These are phyloP conservation scores for Champsocephalus esox DNA, from an alignment of 2,797 vertebrate genomes.

Conservation along the genomic window DNA sequence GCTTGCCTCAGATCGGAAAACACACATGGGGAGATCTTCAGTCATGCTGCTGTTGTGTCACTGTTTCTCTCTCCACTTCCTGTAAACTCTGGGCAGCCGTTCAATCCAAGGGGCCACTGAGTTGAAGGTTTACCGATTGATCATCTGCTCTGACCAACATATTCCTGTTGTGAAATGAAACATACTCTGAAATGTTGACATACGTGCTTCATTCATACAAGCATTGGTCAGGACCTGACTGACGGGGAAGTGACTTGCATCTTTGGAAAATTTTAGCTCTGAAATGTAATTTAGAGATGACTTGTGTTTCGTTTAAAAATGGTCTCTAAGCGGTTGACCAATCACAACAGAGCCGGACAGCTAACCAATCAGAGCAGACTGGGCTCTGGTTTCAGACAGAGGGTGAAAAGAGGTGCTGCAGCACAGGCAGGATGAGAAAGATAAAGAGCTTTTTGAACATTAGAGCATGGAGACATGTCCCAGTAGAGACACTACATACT, in stretches of 20 bases:
- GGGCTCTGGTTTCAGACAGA: too few species aligned
- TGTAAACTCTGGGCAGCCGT: neutral
- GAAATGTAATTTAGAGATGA: neutral
- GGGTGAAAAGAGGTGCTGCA: too few species aligned
- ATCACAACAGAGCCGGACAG: too few species aligned
- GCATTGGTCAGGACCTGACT: neutral
- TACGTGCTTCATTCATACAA: neutral
- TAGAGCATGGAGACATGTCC: too few species aligned
- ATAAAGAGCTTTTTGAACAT: too few species aligned
- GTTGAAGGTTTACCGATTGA: neutral
- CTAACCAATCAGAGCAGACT: too few species aligned
- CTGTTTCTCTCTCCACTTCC: neutral
- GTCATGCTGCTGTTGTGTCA: constrained; percentile 12
- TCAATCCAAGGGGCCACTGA: constrained; percentile 19
- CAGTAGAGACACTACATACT: too few species aligned
- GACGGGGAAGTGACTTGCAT: constrained; percentile 19
- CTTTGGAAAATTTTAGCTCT: neutral
- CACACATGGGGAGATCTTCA: neutral
- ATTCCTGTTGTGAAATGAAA: constrained; percentile 2
- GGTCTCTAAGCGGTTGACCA: too few species aligned
- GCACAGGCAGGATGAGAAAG: too few species aligned
- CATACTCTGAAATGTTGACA: constrained; percentile 12
- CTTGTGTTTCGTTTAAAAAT: too few species aligned
- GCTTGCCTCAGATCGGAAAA: neutral
- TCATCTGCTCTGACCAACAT: neutral